These are phyloP conservation scores for Sebastes wilsoni DNA, from an alignment of 2,797 vertebrate genomes.

Conservation along the genomic window DNA sequence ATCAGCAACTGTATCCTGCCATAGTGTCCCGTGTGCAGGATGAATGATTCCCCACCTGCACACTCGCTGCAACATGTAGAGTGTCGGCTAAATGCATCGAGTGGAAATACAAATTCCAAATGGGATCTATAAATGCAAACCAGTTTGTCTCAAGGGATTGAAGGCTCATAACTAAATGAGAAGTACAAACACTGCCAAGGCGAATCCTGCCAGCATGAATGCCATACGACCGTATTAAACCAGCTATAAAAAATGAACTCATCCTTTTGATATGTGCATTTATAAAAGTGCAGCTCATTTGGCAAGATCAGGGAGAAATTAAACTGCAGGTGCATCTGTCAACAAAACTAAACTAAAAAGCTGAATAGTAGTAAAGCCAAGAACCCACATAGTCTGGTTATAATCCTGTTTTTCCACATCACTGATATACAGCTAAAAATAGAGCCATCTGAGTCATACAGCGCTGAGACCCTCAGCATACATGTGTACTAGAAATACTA, in stretches of 20 bases:
- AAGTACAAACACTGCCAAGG: neutral
- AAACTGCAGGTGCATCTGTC: neutral
- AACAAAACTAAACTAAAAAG: neutral
- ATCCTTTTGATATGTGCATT: neutral
- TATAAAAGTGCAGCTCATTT: neutral
- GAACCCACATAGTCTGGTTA: neutral
- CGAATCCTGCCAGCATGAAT: neutral
- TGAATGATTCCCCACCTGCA: neutral
- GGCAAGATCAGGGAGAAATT: neutral
- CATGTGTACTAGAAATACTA: conserved; percentile 35
- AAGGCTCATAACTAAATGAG: neutral
- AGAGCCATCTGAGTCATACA: conserved; percentile 5
- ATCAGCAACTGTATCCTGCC: neutral
- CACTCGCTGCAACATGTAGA: neutral
- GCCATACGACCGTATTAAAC: neutral
- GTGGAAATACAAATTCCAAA: neutral
- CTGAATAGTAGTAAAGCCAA: neutral
- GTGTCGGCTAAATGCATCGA: neutral
- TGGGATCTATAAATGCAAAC: neutral
- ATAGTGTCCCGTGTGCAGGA: neutral
- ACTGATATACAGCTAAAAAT: neutral
- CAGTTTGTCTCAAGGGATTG: neutral
- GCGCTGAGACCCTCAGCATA: neutral
- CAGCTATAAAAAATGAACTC: neutral
- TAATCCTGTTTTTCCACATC: neutral